These are phyloP conservation scores for Lacerta viridis DNA, from an alignment of 2,797 vertebrate species.

Conservation along the genomic window DNA sequence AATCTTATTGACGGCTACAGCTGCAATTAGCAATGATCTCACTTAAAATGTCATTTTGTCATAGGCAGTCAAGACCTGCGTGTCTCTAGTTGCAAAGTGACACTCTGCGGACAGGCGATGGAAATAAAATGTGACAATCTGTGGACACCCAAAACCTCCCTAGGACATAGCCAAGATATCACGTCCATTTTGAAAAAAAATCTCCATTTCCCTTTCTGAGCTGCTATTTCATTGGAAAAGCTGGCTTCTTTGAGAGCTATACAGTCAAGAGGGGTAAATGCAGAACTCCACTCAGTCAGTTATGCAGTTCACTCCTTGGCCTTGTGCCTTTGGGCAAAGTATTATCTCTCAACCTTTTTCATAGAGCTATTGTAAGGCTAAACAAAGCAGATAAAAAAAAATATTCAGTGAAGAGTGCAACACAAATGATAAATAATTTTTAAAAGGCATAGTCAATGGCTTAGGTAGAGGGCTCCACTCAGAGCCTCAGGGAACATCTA, in stretches of 20 bases:
- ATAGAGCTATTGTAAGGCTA: not conserved
- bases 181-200: conserved; percentile 5
- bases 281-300: not conserved
- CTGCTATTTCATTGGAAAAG: conserved; percentile 52
- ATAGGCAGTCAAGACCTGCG: conserved; percentile 51
- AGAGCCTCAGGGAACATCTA: not conserved
- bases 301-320: not conserved
- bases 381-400: not conserved
- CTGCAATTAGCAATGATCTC: conserved; percentile 65
- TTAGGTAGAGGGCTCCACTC: not conserved
- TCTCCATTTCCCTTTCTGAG: conserved; percentile 35
- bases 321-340: not conserved
- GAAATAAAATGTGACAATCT: conserved; percentile 12
- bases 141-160: conserved; percentile 15
- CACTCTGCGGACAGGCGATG: conserved; percentile 34
- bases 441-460: not conserved
- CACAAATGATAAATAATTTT: conserved; percentile 1
- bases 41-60: conserved; percentile 49
- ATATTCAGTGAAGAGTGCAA: not conserved
- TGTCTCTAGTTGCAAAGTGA: conserved; percentile 8
- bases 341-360: too few relatives aligned
- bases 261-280: not conserved
- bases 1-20: conserved; percentile 59
- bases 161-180: not conserved
- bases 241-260: not conserved